A percentile compares a stretch with the other conserved stretches of the same genome.
Evolutionary conservation across 1,140 invertebrate species (phyloP).

Genomic region (Bombus breviceps): DNA sequence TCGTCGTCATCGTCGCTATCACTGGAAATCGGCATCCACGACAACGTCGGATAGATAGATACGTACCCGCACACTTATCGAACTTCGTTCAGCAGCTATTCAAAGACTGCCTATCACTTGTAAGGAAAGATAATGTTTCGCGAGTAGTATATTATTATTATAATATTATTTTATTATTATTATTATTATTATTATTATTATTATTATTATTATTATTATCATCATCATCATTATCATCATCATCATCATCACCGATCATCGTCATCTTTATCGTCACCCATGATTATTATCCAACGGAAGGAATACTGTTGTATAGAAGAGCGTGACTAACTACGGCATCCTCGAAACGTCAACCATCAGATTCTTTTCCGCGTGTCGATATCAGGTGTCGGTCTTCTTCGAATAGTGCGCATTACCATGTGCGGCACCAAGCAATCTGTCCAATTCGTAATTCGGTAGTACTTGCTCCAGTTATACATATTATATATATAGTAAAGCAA

Average conservation of each 20-base stretch:
- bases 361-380: constrained; percentile 63
- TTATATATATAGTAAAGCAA: constrained; percentile 67
- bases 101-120: constrained; percentile 61
- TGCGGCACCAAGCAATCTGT: constrained; percentile 79
- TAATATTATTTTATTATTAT: constrained; percentile 55
- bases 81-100: constrained; percentile 61
- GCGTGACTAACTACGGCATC: constrained; percentile 10
- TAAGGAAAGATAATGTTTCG: constrained; percentile 61
- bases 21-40: constrained; percentile 35
- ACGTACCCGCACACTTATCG: constrained; percentile 9
- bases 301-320: constrained; percentile 53
- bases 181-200: constrained; percentile 56
- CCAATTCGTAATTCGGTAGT: constrained; percentile 81
- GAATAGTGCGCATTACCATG: constrained; percentile 33
- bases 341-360: constrained; percentile 30
- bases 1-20: not conserved
- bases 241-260: constrained; percentile 47
- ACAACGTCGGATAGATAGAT: constrained; percentile 20
- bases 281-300: constrained; percentile 33
- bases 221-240: constrained; percentile 54
- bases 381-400: constrained; percentile 52
- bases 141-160: constrained; percentile 66
- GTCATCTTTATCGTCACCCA: constrained; percentile 33
- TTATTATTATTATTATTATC: constrained; percentile 60
- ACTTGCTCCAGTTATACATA: constrained; percentile 79